phyloP scores from a whole-genome alignment of 2,888 invertebrate species.

The Ophioninae sp. region DNA sequence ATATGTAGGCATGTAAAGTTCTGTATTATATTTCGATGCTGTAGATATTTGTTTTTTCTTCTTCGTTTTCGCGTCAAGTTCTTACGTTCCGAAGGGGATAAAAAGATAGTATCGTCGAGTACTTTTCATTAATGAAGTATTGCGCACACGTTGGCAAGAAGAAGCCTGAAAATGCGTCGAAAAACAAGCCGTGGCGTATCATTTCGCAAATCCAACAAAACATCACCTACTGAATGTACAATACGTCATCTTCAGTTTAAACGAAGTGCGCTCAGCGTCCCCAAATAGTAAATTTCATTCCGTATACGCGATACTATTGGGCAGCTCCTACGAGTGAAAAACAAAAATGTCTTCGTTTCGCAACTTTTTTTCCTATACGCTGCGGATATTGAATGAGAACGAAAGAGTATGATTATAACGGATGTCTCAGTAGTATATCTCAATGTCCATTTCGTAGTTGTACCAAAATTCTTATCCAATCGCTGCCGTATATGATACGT shows the following conservation, averaged over 20 bases:
- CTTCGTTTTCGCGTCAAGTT: slow-evolving; percentile 22
- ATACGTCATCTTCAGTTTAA: slow-evolving; percentile 12
- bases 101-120: slow-evolving; percentile 45
- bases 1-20: slow-evolving; percentile 66
- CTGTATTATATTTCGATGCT: slow-evolving; percentile 63
- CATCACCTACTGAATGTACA: background rate
- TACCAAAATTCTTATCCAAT: slow-evolving; percentile 22
- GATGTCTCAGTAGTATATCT: slow-evolving; percentile 36
- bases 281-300: slow-evolving; percentile 43
- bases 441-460: slow-evolving; percentile 42
- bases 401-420: slow-evolving; percentile 27
- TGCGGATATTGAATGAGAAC: slow-evolving; percentile 39
- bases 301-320: slow-evolving; percentile 48
- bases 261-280: slow-evolving; percentile 2
- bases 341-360: background rate
- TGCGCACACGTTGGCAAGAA: slow-evolving; percentile 29
- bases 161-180: slow-evolving; percentile 17
- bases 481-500: slow-evolving; percentile 31
- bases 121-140: slow-evolving; percentile 30
- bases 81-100: slow-evolving; percentile 6
- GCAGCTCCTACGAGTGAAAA: slow-evolving; percentile 54
- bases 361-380: slow-evolving; percentile 19
- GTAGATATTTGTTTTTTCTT: slow-evolving; percentile 38
- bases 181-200: background rate
- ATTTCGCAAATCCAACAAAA: background rate